A percentile compares a stretch with the other conserved stretches of the same genome.
These are phyloP conservation scores for Greenwoodochromis staneri DNA, from an alignment of 2,113 vertebrate genomes.

Conservation along the genomic window DNA sequence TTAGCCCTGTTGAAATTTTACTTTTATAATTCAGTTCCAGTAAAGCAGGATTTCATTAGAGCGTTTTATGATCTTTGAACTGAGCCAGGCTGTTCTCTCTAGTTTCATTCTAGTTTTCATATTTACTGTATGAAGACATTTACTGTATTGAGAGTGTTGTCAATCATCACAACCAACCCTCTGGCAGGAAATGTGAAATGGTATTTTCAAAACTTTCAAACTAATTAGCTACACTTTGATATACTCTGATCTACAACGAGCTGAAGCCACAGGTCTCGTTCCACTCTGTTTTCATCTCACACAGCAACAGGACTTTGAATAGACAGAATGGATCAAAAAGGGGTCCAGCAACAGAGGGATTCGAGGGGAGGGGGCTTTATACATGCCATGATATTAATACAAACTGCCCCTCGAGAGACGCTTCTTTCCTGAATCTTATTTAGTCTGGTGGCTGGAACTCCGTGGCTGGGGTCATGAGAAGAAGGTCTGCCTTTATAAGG, in stretches of 20 bases:
- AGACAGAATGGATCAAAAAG: conserved; percentile 14
- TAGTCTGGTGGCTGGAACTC: neutral
- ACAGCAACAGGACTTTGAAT: conserved; percentile 50
- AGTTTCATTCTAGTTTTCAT: neutral
- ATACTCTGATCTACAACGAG: neutral
- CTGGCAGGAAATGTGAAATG: neutral
- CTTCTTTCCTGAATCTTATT: conserved; percentile 23
- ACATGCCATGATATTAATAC: conserved; percentile 53
- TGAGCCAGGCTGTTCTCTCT: neutral
- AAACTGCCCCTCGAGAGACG: conserved; percentile 11
- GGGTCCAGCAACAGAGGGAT: neutral
- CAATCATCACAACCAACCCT: neutral
- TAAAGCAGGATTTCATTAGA: neutral
- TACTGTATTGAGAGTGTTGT: neutral
- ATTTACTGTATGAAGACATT: neutral
- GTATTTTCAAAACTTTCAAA: neutral
- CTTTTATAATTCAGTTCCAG: neutral
- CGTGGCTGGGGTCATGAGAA: neutral
- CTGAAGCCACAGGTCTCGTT: neutral
- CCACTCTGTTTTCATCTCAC: neutral
- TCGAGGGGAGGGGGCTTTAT: neutral
- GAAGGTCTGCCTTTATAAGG: neutral
- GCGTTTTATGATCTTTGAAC: neutral
- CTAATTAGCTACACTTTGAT: neutral
- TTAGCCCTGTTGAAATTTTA: neutral